Base-by-base conservation (phyloP, 2,113 vertebrate genomes). In the Hystrix cristata region DNA sequence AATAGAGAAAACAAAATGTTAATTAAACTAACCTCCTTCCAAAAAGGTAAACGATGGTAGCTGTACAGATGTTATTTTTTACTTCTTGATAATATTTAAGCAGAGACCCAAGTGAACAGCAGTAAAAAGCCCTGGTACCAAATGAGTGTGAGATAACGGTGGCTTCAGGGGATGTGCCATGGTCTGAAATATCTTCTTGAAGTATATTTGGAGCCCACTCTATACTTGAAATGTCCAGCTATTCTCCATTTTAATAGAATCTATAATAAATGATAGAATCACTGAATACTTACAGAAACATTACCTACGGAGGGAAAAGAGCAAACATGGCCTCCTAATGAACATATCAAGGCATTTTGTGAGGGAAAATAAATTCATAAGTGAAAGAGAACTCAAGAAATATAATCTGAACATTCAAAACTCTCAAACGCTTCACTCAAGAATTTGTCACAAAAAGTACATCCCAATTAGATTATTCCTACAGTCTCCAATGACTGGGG, bases 241-340 rank as follows among this genome's bases (percentile, higher is more conserved):
- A 38, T 65, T 95, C 92, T 46, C 6, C 14, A 51, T 46, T 59
- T 83, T 95, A 72, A 23, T 71, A 18, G 13, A 92, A 46, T 55
- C n/a, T 71, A 23, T 59, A 84, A 80, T 18, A 94, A 91, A 88
- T 31, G 10, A 74, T 14, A 51, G 23, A 81, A 62, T 34, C 13
- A 89, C 19, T 86, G 18, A 79, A 51, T 78, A 81, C 16, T 95
- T 91, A 53, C 27, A n/a, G 74, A 95, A 95, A 85, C 6, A 5
- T 78, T 53, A 74, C 1, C 3, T 74, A 57, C 46, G 1, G 64
- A 55, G 7, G 60, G 12, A 72, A 95, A 96, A 84, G 18, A 43
- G 43, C 43, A 4, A 76, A 81, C 13, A 62, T 19, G 4, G 9
- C 46, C 90, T 76, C 51, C n/a, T 81, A 93, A 93, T 15, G 76